Evolutionary conservation across 1,140 invertebrate genomes (phyloP).

Genomic region (Hyposmocoma kahamanoa): DNA sequence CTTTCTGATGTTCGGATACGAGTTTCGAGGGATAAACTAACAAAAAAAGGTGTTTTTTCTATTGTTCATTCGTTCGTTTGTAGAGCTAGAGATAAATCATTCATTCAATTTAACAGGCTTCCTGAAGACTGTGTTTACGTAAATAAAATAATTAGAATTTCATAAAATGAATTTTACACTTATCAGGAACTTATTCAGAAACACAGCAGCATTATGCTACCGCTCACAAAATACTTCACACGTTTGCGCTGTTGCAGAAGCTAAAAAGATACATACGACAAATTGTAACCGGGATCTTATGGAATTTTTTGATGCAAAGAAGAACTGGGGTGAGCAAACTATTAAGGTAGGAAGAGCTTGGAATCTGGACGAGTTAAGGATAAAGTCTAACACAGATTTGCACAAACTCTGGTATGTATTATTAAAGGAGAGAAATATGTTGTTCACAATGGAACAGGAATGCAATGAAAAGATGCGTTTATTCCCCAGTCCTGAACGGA

Average conservation of each 20-base stretch:
- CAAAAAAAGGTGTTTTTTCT: too few relatives aligned
- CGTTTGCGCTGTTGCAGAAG: slow-evolving; percentile 4
- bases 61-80: too few relatives aligned
- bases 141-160: too few relatives aligned
- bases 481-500: slow-evolving; percentile 96
- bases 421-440: slow-evolving; percentile 97
- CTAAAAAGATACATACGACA: slow-evolving; percentile 60
- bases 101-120: too few relatives aligned
- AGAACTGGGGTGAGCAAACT: slow-evolving; percentile 88
- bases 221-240: slow-evolving; percentile 22
- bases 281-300: slow-evolving; percentile 75
- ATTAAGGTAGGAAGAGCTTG: slow-evolving; percentile 92
- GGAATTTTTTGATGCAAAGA: slow-evolving; percentile 94
- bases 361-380: slow-evolving; percentile 91
- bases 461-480: slow-evolving; percentile 79
- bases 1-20: too few relatives aligned
- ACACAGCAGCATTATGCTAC: slow-evolving; percentile 10
- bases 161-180: slow-evolving; percentile 15
- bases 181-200: slow-evolving; percentile 17
- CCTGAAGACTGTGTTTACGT: background rate
- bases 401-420: slow-evolving; percentile 99
- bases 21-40: too few relatives aligned
- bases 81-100: too few relatives aligned
- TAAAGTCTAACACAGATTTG: slow-evolving; percentile 96
- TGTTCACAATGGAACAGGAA: slow-evolving; percentile 95